A percentile compares a stretch with the other conserved stretches of the same genome.
These are phyloP conservation scores for Drosophila arawakana DNA, from an alignment of 1,140 invertebrate species.

Conservation along the genomic window DNA sequence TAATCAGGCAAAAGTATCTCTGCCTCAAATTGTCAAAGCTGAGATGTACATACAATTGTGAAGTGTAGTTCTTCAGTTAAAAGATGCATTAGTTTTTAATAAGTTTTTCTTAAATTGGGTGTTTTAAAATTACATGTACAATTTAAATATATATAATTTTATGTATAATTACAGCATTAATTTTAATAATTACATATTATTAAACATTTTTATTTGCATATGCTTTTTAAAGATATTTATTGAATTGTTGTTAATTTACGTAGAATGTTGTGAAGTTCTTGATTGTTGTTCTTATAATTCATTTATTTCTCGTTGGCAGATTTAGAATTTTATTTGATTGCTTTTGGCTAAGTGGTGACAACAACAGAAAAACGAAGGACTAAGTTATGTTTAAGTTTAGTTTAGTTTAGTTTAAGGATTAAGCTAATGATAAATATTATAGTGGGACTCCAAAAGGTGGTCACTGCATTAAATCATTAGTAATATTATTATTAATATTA, in stretches of 20 bases:
- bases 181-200: constrained; percentile 43
- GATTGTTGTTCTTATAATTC: constrained; percentile 39
- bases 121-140: constrained; percentile 45
- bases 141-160: constrained; percentile 29
- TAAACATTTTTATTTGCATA: constrained; percentile 20
- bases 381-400: constrained; percentile 19
- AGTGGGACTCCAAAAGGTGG: constrained; percentile 29
- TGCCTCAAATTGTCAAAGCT: neutral
- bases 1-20: neutral
- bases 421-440: constrained; percentile 19
- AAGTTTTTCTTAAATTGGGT: constrained; percentile 26
- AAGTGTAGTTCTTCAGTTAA: constrained; percentile 17
- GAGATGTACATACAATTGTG: constrained; percentile 2
- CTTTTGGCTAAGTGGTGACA: constrained; percentile 43
- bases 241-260: constrained; percentile 26
- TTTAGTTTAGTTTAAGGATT: neutral
- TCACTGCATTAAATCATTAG: constrained; percentile 4
- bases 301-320: constrained; percentile 48
- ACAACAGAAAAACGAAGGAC: constrained; percentile 25
- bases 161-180: constrained; percentile 27
- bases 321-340: constrained; percentile 50
- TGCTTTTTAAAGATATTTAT: constrained; percentile 9
- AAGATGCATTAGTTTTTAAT: constrained; percentile 34
- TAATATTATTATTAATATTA: constrained; percentile 33
- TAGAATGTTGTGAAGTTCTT: constrained; percentile 51